Base-by-base conservation (phyloP, 2,797 vertebrate species). In the Gambusia yucatana region DNA sequence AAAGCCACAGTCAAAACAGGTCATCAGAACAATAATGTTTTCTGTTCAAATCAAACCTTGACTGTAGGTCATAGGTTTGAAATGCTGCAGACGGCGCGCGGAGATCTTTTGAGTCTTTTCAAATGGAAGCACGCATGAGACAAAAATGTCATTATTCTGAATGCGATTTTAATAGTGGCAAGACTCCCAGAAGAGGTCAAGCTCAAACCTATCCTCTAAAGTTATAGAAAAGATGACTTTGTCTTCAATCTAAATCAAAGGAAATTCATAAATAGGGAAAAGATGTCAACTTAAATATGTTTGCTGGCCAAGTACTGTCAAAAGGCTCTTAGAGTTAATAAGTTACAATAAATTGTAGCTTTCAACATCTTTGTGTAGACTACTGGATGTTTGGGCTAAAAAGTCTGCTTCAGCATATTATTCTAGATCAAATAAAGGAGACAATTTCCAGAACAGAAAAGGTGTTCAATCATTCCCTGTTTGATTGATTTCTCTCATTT, bases 1-100 rank as follows among this genome's bases (percentile, higher is more conserved):
- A 75, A 82, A 88, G 84, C 82, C 76, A 78, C 83, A 59, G 80
- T 89, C 78, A 75, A 91, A 92, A 84, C 86, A 82, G 77, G 77
- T 88, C 78, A 77, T 83, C 80, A 72, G 76, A 69, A 83, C 61
- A 88, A 85, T 75, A 86, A 76, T 83, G 69, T 52, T 75, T 75
- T 22, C 33, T 33, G 55, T 69, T 55, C 57, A 72, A 46, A 72
- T 72, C 8, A 61, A 72, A 72, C 46, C 30, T 13, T 76, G 28
- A 36, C 28, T 57, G 50, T 3, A 52, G 39, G 61, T 39, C 30
- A 43, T 3, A 36, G 59, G 41, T 52, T 76, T 75, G 4, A 78
- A 77, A 80, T 59, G 47, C 72, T 30, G 52, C 36, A 73, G 30
- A 20, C 41, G 9, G 22, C 16, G 5, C 39, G 43, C 30, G 43